These are phyloP conservation scores for Brachypterus glaber DNA, from an alignment of 2,888 invertebrate species.

Conservation along the genomic window DNA sequence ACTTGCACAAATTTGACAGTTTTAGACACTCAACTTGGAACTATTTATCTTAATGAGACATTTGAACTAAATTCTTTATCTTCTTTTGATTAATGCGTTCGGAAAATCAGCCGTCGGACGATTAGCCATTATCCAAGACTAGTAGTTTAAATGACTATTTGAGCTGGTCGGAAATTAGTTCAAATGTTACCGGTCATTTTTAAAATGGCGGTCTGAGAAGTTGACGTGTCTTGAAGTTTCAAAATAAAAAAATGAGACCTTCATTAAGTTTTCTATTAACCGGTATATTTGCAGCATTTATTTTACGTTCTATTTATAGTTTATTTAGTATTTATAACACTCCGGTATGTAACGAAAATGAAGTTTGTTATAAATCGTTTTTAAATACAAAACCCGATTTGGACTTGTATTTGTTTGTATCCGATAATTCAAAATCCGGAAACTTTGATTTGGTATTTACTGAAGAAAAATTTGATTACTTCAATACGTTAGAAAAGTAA, in stretches of 20 bases:
- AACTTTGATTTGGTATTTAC: conserved; percentile 54
- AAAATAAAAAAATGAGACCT: conserved; percentile 29
- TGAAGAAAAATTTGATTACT: conserved; percentile 57
- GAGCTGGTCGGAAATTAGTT: too few relatives aligned
- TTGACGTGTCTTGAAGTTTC: too few relatives aligned
- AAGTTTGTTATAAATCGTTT: conserved; percentile 60
- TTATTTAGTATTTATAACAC: conserved; percentile 63
- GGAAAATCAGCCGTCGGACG: too few relatives aligned
- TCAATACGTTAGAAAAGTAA: conserved; percentile 45
- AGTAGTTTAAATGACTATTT: too few relatives aligned
- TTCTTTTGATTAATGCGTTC: too few relatives aligned
- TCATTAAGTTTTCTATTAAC: conserved; percentile 55
- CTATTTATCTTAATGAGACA: too few relatives aligned
- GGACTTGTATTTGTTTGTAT: conserved; percentile 60
- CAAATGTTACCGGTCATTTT: too few relatives aligned
- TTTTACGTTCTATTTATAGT: conserved; percentile 66
- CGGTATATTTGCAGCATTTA: conserved; percentile 57
- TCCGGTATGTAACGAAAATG: conserved; percentile 55
- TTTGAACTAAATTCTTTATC: too few relatives aligned
- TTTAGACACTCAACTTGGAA: too few relatives aligned
- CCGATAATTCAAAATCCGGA: conserved; percentile 47
- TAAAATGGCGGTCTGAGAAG: too few relatives aligned
- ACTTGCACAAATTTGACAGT: too few relatives aligned
- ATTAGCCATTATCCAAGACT: too few relatives aligned
- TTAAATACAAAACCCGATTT: conserved; percentile 57